Base-by-base conservation (phyloP, 2,797 vertebrate genomes). In the Agapornis canus region DNA sequence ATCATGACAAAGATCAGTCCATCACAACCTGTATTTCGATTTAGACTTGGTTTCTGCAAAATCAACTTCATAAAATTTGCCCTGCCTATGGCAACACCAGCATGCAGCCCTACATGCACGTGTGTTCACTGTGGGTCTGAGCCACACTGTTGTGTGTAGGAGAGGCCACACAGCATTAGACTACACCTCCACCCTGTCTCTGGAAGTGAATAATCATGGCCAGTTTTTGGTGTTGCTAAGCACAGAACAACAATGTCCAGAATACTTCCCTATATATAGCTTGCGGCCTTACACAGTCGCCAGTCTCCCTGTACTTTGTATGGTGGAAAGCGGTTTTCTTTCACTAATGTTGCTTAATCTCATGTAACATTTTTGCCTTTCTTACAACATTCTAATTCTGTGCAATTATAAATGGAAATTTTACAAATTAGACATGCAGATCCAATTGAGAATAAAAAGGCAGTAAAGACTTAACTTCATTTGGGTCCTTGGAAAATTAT, bases 251-350 rank as follows among this genome's bases (percentile, higher is more conserved):
- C 32, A 25, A 57, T 8, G 11, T 32, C 8, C 32, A 68, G n/a
- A 72, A 54, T 11, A 59, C 2, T 29, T 83, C 61, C 61, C 35
- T 11, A 8, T 45, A 64, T 60, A 56, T 29, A 64, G 57, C 37
- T 56, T 8, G 0, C 17, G 27, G 9, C 35, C 25, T 18, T 52
- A 20, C 2, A 1, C 10, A 60, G 15, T 32, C 47, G 27, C 1
- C 9, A 37, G 19, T 51, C 13, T 71, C 19, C 49, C 57, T 13
- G 10, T 31, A 40, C 69, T 89, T 68, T 48, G 32, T 10, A 81
- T 25, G 11, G 51, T 66, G 65, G 37, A 79, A 54, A 72, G 47
- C 32, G 65, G 22, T 56, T 85, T 71, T 54, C 63, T 90, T 56
- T 29, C 59, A 48, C 31, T 90, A 42, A 32, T 26, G 11, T 52